phyloP scores from a whole-genome alignment of 2,113 vertebrate species.

The Globicephala melas region DNA sequence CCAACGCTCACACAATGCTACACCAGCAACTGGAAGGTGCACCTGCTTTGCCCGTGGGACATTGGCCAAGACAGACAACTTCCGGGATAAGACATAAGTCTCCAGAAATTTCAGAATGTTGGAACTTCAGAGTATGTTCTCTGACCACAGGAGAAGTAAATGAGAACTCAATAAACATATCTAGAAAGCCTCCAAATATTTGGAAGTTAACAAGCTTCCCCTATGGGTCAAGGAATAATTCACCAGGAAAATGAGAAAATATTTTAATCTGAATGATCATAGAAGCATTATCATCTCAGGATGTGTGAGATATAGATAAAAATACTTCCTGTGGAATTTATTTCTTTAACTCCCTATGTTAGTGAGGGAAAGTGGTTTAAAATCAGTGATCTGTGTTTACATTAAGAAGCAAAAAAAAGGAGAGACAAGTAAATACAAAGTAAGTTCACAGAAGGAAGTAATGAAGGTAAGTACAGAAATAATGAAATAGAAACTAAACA shows the following conservation, averaged over 20 bases:
- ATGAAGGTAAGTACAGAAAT: neutral
- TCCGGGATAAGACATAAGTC: neutral
- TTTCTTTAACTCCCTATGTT: neutral
- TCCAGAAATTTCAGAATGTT: neutral
- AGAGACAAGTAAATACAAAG: neutral
- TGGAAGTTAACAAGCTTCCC: neutral
- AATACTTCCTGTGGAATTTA: neutral
- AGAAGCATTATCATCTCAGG: neutral
- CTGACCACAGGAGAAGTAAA: neutral
- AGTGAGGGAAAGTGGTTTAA: neutral
- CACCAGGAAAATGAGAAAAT: neutral
- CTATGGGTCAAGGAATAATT: neutral
- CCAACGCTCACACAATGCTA: accelerated
- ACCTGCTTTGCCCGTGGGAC: accelerated
- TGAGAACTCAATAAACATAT: neutral
- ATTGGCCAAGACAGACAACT: too few species aligned
- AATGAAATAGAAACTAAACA: neutral
- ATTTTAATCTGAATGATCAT: neutral
- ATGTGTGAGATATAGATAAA: neutral
- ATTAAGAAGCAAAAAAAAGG: neutral
- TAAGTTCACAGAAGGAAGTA: neutral
- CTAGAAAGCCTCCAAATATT: neutral
- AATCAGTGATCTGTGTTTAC: neutral
- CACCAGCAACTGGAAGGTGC: accelerated
- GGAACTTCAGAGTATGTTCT: neutral